Percentiles rank a stretch among this genome's conserved stretches.
phyloP scores from a whole-genome alignment of 1,140 invertebrate species.

The Drosophila bocqueti region DNA sequence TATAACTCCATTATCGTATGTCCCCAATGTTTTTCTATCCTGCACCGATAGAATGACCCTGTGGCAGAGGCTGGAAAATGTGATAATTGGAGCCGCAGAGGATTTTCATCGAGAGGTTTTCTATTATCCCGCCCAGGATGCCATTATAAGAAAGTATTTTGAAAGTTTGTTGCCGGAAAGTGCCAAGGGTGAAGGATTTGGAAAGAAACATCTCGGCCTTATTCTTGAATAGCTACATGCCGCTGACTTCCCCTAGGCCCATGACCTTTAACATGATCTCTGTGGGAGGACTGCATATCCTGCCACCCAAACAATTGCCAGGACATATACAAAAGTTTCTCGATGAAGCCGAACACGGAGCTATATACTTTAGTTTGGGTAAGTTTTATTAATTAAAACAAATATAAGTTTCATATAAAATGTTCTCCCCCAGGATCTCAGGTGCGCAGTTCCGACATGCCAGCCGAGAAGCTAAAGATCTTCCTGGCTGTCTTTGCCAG shows the following conservation, averaged over 20 bases:
- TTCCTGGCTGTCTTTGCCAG: slow-evolving; percentile 86
- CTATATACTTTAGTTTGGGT: slow-evolving; percentile 87
- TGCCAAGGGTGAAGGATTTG: slow-evolving; percentile 85
- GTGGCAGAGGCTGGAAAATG: slow-evolving; percentile 77
- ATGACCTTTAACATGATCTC: slow-evolving; percentile 85
- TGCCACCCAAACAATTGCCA: slow-evolving; percentile 76
- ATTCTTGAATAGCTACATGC: slow-evolving; percentile 86
- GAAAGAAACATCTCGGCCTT: slow-evolving; percentile 86
- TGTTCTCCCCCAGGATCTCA: slow-evolving; percentile 57
- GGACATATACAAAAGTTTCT: slow-evolving; percentile 70
- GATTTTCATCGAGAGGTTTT: slow-evolving; percentile 42
- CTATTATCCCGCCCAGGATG: slow-evolving; percentile 73
- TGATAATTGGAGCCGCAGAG: slow-evolving; percentile 36
- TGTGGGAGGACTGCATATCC: slow-evolving; percentile 86
- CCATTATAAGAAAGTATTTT: slow-evolving; percentile 67
- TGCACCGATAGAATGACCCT: slow-evolving; percentile 79
- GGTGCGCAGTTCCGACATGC: slow-evolving; percentile 78
- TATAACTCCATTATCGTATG: slow-evolving; percentile 73
- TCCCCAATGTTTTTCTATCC: slow-evolving; percentile 64
- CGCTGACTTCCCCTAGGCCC: slow-evolving; percentile 84
- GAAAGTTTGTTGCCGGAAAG: slow-evolving; percentile 16
- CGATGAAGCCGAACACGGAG: slow-evolving; percentile 83
- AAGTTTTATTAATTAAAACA: not conserved
- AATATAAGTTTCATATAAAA: not conserved
- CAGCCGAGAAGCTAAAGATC: slow-evolving; percentile 81